These are phyloP conservation scores for Philhelius pedissequus DNA, from an alignment of 2,888 invertebrate genomes.

Conservation along the genomic window DNA sequence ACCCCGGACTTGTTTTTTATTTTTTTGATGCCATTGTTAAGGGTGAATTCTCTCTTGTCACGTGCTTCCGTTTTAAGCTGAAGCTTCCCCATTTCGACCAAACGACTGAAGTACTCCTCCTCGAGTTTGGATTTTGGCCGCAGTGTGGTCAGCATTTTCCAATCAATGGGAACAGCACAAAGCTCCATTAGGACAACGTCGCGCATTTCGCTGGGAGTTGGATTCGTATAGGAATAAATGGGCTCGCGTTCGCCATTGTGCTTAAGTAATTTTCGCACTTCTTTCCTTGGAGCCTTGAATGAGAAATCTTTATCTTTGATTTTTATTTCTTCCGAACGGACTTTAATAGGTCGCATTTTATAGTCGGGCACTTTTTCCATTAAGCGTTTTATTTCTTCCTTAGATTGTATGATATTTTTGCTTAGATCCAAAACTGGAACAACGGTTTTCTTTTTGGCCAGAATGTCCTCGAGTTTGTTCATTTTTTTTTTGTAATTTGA, in stretches of 20 bases:
- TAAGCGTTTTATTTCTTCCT: conserved; percentile 90
- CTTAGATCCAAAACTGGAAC: conserved; percentile 91
- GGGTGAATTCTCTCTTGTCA: conserved; percentile 84
- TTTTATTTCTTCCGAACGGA: conserved; percentile 87
- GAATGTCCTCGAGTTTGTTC: conserved; percentile 89
- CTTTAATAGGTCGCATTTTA: conserved; percentile 93
- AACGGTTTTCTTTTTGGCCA: conserved; percentile 91
- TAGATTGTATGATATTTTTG: conserved; percentile 86
- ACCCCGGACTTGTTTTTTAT: conserved; percentile 91
- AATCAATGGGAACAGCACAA: conserved; percentile 91
- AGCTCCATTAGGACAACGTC: conserved; percentile 81
- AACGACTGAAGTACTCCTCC: conserved; percentile 92
- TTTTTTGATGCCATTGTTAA: conserved; percentile 85
- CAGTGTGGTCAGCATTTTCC: conserved; percentile 94
- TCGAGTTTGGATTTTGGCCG: conserved; percentile 90
- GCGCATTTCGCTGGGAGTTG: conserved; percentile 90
- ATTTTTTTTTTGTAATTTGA: conserved; percentile 70
- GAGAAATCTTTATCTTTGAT: conserved; percentile 87
- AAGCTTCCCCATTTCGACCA: conserved; percentile 90
- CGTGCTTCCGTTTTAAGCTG: conserved; percentile 85
- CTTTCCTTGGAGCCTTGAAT: conserved; percentile 87
- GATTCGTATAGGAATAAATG: conserved; percentile 82
- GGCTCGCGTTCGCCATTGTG: conserved; percentile 76
- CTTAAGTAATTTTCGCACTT: conserved; percentile 80
- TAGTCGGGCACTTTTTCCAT: conserved; percentile 94